phyloP scores from a whole-genome alignment of 2,888 invertebrate genomes.

The Hirudinaria manillensis region DNA sequence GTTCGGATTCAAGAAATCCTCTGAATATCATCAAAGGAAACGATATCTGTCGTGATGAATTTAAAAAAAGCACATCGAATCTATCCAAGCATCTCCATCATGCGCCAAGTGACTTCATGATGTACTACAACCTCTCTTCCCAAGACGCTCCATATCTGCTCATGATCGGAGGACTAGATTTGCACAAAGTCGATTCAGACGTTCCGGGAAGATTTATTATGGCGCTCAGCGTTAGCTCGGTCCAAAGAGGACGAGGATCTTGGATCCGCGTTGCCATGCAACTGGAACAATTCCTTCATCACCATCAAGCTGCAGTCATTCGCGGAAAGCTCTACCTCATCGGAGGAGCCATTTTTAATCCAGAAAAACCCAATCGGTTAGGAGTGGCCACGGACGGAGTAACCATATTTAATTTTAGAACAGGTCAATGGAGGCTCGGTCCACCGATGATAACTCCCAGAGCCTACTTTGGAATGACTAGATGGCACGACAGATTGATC shows the following conservation, averaged over 20 bases:
- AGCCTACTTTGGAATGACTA: conserved; percentile 23
- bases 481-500: conserved; percentile 19
- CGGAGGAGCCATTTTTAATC: conserved; percentile 15
- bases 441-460: conserved; percentile 2
- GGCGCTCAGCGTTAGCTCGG: not conserved
- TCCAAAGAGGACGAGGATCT: not conserved
- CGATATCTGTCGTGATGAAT: no score
- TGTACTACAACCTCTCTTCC: not conserved
- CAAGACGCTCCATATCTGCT: conserved; percentile 14
- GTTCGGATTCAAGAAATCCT: no score
- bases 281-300: conserved; percentile 11
- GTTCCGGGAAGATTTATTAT: not conserved
- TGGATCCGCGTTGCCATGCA: conserved; percentile 8
- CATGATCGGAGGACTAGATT: conserved; percentile 20
- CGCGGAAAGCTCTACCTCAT: conserved; percentile 8
- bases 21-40: no score
- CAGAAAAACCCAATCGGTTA: not conserved
- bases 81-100: no score
- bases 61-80: no score
- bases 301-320: conserved; percentile 19
- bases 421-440: conserved; percentile 16
- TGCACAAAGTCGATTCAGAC: not conserved
- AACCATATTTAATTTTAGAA: conserved; percentile 15
- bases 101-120: no score
- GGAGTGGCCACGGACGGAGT: conserved; percentile 6